Evolutionary conservation across 92 coral and sea anemone genomes (phyloP).

Genomic region (Zoanthus gigantus): DNA sequence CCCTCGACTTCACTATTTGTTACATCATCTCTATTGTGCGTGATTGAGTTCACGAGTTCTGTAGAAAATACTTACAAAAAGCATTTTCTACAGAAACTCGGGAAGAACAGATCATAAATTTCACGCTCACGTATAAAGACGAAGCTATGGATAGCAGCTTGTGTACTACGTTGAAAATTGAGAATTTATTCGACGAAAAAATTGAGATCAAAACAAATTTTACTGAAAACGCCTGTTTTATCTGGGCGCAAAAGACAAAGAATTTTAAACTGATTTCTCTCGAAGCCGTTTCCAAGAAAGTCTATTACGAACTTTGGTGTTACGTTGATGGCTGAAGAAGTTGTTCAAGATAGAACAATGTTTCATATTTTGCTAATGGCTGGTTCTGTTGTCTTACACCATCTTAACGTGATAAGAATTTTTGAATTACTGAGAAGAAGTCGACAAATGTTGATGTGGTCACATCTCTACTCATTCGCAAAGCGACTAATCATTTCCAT

Average conservation of each 20-base stretch:
- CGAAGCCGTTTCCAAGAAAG: slow-evolving; percentile 22
- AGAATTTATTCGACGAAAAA: slow-evolving; percentile 11
- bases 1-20: slow-evolving; percentile 10
- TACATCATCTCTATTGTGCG: slow-evolving; percentile 38
- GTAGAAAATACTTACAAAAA: slow-evolving; percentile 18
- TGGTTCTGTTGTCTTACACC: slow-evolving; percentile 13
- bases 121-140: slow-evolving; percentile 15
- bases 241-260: slow-evolving; percentile 24
- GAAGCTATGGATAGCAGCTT: slow-evolving; percentile 37
- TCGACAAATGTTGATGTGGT: neutral
- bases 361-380: slow-evolving; percentile 35
- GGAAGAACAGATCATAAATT: slow-evolving; percentile 35
- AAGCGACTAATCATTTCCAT: neutral
- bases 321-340: slow-evolving; percentile 40
- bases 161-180: neutral
- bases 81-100: slow-evolving; percentile 52
- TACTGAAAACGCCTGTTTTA: neutral
- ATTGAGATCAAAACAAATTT: slow-evolving; percentile 9
- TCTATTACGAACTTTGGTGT: slow-evolving; percentile 8
- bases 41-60: slow-evolving; percentile 39
- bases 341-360: slow-evolving; percentile 13
- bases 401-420: slow-evolving; percentile 1
- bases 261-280: slow-evolving; percentile 7
- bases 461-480: slow-evolving; percentile 15
- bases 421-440: slow-evolving; percentile 7